phyloP scores from a whole-genome alignment of 1,140 invertebrate species.

The Lucilia sericata region DNA sequence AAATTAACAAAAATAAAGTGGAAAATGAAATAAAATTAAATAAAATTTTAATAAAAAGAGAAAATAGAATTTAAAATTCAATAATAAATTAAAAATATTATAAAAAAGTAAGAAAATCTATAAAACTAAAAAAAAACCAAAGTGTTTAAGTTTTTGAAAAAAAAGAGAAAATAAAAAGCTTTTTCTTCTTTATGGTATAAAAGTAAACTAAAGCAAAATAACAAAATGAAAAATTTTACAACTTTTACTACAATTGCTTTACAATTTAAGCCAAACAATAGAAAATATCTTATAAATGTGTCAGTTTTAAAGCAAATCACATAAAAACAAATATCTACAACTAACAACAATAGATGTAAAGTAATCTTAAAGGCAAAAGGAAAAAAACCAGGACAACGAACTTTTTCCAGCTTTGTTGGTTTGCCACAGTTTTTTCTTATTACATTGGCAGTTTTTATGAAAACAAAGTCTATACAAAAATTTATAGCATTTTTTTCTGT shows the following conservation, averaged over 20 bases:
- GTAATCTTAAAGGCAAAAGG: neutral
- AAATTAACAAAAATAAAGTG: neutral
- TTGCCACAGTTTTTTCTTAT: neutral
- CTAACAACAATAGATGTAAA: neutral
- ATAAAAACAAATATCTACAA: neutral
- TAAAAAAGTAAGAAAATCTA: too few species aligned
- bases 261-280: neutral
- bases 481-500: neutral
- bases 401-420: neutral
- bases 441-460: neutral
- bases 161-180: neutral
- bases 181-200: neutral
- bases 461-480: neutral
- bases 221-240: neutral
- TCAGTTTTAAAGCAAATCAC: neutral
- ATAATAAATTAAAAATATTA: too few species aligned
- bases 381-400: constrained; percentile 17
- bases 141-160: too few species aligned
- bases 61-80: neutral
- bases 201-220: neutral
- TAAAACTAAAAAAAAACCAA: too few species aligned
- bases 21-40: neutral
- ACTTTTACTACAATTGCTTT: neutral
- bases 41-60: neutral
- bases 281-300: neutral